Evolutionary conservation across 92 coral and sea anemone genomes (phyloP), one percentile per base, ranked within the genome.

Genomic region (Palythoa grandis): DNA sequence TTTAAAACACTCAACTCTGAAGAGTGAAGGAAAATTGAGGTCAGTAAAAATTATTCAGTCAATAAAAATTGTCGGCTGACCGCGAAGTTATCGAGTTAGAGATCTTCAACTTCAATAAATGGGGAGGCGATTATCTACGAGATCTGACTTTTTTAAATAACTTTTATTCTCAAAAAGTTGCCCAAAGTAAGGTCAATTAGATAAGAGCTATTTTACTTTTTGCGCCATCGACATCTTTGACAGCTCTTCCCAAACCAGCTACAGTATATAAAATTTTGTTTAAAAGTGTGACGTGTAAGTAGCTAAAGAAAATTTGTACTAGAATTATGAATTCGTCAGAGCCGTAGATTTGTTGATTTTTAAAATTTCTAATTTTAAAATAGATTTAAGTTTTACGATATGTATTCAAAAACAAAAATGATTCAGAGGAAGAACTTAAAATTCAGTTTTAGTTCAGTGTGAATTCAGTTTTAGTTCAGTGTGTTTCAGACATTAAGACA

Each of bases 51-150:
- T 15, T 72, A 61, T 67, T 65, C n/a, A 22, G 14, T 16, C 52
- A 14, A 24, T 1, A 77, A 76, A 25, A 77, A 53, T 20, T 66
- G 52, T 65, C 66, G 43, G 25, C 15, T 50, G 3, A 14, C 11
- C 20, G 40, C 61, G 4, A 47, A 11, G 14, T 25, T 66, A 52
- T 70, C 63, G 25, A 7, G 1, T 52, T 63, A 61, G 39, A 24
- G 58, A 65, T 52, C 73, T 80, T 80, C 60, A 80, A 43, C 1
- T 65, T 66, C 74, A 66, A 43, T 52, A 66, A 39, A 80, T 80
- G 22, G 54, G n/a, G 8, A 66, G 24, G 39, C 70, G 15, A 40
- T 65, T 80, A 80, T 80, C 85, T 4, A 10, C n/a, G 15, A 66
- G 22, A 80, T 80, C 85, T 43, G 50, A 8, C 7, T 43, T 8